Evolutionary conservation across 2,113 vertebrate species (phyloP).

Genomic region (Phrynosoma platyrhinos): DNA sequence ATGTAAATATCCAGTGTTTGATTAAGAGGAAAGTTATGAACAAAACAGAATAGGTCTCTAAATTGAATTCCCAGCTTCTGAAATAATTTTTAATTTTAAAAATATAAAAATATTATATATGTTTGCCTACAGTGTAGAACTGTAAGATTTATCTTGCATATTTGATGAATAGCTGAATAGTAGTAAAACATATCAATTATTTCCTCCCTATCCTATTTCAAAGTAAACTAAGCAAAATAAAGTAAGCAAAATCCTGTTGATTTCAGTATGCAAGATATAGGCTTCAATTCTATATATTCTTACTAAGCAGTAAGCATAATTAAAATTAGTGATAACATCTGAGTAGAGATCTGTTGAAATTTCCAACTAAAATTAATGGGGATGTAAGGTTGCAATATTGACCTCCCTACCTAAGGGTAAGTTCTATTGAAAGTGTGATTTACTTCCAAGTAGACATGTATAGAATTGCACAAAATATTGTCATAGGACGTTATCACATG

Average conservation of each 20-base stretch:
- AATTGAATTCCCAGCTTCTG: background rate
- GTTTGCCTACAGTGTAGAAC: background rate
- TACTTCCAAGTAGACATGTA: too few species aligned
- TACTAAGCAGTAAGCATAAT: background rate
- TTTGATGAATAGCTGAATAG: background rate
- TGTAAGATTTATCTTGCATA: background rate
- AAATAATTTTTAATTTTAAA: slow-evolving; percentile 16
- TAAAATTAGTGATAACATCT: background rate
- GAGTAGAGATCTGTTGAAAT: background rate
- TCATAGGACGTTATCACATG: too few species aligned
- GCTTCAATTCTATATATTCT: too few species aligned
- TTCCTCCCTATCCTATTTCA: background rate
- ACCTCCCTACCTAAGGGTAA: background rate
- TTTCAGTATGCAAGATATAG: background rate
- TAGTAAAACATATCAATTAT: background rate
- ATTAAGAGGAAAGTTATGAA: slow-evolving; percentile 38
- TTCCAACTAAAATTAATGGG: background rate
- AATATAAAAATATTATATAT: background rate
- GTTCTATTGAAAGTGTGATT: background rate
- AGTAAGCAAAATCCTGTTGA: background rate
- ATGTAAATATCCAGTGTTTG: background rate
- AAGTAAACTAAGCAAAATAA: background rate
- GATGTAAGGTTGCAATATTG: background rate
- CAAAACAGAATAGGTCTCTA: background rate
- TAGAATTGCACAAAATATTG: too few species aligned